Evolutionary conservation across 2,113 vertebrate species (phyloP).

Genomic region (Tachysurus fulvidraco): DNA sequence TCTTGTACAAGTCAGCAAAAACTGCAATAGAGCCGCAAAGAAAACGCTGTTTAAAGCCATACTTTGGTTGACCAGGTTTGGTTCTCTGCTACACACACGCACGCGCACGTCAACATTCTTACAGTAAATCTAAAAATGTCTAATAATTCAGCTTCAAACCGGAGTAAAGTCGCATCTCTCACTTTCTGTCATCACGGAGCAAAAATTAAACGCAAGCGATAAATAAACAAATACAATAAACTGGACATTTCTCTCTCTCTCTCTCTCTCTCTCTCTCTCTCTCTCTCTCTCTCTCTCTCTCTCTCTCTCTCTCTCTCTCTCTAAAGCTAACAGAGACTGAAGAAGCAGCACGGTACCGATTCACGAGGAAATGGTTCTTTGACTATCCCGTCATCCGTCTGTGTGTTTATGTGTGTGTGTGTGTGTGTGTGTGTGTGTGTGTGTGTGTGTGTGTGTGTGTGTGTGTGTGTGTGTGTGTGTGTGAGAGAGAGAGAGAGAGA

Average conservation of each 20-base stretch:
- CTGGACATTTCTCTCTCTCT: slow-evolving; percentile 39
- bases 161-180: slow-evolving; percentile 62
- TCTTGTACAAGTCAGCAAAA: slow-evolving; percentile 36
- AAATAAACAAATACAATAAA: slow-evolving; percentile 64
- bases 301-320: slow-evolving; percentile 57
- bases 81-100: slow-evolving; percentile 61
- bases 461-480: slow-evolving; percentile 46
- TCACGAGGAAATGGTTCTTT: slow-evolving; percentile 62
- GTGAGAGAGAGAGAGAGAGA: slow-evolving; percentile 47
- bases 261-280: slow-evolving; percentile 54
- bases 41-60: background rate
- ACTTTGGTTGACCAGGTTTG: slow-evolving; percentile 67
- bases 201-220: slow-evolving; percentile 68
- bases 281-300: slow-evolving; percentile 33
- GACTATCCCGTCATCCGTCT: slow-evolving; percentile 69
- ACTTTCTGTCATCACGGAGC: slow-evolving; percentile 62
- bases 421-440: slow-evolving; percentile 56
- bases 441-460: slow-evolving; percentile 51
- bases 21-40: background rate
- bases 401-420: slow-evolving; percentile 51
- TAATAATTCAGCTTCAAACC: slow-evolving; percentile 54
- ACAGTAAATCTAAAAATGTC: slow-evolving; percentile 39
- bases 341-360: slow-evolving; percentile 51
- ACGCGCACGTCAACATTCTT: slow-evolving; percentile 51
- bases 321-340: slow-evolving; percentile 47